Base-by-base conservation (phyloP, 2,113 vertebrate species). In the Myiozetetes cayanensis region DNA sequence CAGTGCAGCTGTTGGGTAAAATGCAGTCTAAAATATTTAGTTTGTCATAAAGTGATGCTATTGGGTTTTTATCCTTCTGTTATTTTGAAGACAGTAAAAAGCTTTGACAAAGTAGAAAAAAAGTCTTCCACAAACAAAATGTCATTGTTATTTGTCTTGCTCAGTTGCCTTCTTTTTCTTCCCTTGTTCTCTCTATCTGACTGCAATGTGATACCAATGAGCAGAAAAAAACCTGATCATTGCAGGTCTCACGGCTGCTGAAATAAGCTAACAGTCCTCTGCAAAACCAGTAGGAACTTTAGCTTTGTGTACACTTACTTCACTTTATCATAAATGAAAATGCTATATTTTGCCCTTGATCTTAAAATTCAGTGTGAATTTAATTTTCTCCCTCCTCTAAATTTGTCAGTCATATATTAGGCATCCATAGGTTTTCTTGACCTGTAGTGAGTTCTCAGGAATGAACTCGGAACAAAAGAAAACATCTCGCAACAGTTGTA, bases 391-490 rank as follows among this genome's bases (percentile, higher is more conserved):
- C 7, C 15, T 58, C 71, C 58, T 67, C 70, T 70, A 44, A 79
- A 55, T 89, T 90, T 89, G 81, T 90, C 27, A 24, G 70, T 94
- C 41, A 3, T 53, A 0, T 53, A 7, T 94, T 85, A 71, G 59
- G 27, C 71, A 80, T 50, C 41, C 8, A 1, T 25, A 44, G 43
- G 24, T 87, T 70, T 39, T 66, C 22, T 59, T 95, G 62, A 90
- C 65, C 46, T 72, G 31, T 68, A 78, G 18, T 79, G 63, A 59
- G 74, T 35, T 81, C 91, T 95, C 78, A 85, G 70, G 90, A 97
- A 91, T 66, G 9, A 95, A 87, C 50, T 95, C 61, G 33, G 79
- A 92, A 95, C 87, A 95, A 97, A 97, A 90, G 84, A 83, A 89
- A 79, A 94, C 94, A 72, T 82, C 83, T 90, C 65, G 68, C 50